Evolutionary conservation across 2,113 vertebrate species (phyloP).

Genomic region (Geothlypis trichas): DNA sequence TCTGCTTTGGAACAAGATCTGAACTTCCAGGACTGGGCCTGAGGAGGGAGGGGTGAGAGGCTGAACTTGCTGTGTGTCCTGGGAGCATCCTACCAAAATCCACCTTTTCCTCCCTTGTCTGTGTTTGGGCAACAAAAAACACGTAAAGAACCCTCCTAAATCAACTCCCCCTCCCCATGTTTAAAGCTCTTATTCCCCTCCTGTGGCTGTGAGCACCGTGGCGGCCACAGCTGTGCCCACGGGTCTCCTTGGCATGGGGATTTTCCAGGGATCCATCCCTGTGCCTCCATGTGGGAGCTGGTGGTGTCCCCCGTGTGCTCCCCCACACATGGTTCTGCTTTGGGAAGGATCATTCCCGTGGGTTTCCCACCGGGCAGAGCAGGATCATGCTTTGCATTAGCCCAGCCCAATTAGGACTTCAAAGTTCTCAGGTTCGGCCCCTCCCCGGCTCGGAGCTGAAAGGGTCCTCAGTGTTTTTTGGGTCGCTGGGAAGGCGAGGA

Average conservation of each 20-base stretch:
- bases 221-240: not conserved
- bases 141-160: not conserved
- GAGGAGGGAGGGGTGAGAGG: not conserved
- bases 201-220: rapidly evolving
- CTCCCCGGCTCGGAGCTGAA: constrained; percentile 9
- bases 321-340: constrained; percentile 25
- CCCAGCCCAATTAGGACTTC: constrained; percentile 59
- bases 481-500: not conserved
- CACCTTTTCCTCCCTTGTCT: not conserved
- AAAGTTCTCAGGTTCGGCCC: constrained; percentile 48
- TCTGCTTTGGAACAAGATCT: not conserved
- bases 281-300: not conserved
- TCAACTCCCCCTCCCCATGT: rapidly evolving
- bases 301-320: not conserved
- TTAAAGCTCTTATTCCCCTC: not conserved
- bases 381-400: constrained; percentile 62
- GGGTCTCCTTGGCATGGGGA: rapidly evolving
- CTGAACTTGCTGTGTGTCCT: not conserved
- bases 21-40: not conserved
- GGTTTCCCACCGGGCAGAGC: not conserved
- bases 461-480: constrained; percentile 29
- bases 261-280: rapidly evolving
- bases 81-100: not conserved
- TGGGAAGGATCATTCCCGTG: not conserved
- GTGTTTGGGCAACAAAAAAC: not conserved